These are phyloP conservation scores for Pampusana beccarii DNA, from an alignment of 2,113 vertebrate genomes.

Conservation along the genomic window DNA sequence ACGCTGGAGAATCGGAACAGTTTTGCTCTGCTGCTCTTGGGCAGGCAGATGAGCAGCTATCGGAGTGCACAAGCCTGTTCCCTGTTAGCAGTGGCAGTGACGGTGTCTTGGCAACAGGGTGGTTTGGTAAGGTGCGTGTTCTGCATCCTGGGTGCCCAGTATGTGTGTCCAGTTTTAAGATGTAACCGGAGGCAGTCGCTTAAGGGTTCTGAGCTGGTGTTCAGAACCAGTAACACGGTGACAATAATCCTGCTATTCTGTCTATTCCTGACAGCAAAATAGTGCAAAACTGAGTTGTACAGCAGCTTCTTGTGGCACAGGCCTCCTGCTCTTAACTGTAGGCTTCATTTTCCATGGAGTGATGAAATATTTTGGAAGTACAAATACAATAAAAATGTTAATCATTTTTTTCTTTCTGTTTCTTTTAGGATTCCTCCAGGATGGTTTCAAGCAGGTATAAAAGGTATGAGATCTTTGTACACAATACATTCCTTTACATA, in stretches of 20 bases:
- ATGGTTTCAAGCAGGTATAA: conserved; percentile 84
- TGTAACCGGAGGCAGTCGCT: not conserved
- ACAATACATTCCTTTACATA: not conserved
- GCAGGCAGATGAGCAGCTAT: not conserved
- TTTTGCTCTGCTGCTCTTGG: not conserved
- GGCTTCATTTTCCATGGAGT: not conserved
- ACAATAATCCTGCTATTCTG: not conserved
- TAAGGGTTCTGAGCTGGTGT: not conserved
- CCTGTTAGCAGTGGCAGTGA: not conserved
- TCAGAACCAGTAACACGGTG: not conserved
- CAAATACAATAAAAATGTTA: not conserved
- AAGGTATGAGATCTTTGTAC: conserved; percentile 80
- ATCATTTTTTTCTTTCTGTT: conserved; percentile 39
- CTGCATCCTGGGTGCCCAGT: not conserved
- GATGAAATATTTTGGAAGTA: not conserved
- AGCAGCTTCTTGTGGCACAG: not conserved
- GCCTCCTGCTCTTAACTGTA: not conserved
- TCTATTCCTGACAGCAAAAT: not conserved
- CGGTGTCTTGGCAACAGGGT: not conserved
- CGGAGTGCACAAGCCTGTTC: not conserved
- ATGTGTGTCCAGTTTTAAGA: not conserved
- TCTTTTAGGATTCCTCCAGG: conserved; percentile 85
- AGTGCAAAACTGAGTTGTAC: not conserved
- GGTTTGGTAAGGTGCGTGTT: not conserved
- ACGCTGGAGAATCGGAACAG: not conserved